phyloP scores from a whole-genome alignment of 2,113 vertebrate species.

The Channa argus region DNA sequence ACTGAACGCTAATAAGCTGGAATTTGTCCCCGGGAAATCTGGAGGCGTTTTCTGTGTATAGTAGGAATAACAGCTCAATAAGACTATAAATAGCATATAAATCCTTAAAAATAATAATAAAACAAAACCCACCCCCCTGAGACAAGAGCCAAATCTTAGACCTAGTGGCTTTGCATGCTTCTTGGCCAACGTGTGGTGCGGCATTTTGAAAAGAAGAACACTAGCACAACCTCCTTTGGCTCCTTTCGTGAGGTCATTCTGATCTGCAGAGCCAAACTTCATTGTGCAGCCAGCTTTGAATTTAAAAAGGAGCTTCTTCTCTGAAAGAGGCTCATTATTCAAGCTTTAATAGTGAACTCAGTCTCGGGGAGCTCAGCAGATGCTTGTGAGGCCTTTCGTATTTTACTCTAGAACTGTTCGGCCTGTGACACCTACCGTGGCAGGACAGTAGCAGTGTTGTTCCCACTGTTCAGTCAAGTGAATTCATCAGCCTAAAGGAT shows the following conservation, averaged over 20 bases:
- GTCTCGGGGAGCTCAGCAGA: constrained; percentile 27
- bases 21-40: too few relatives aligned
- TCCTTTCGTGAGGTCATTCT: constrained; percentile 13
- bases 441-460: constrained; percentile 35
- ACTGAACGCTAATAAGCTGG: too few relatives aligned
- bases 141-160: constrained; percentile 9
- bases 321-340: constrained; percentile 35
- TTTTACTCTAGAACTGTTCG: constrained; percentile 29
- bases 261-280: constrained; percentile 25
- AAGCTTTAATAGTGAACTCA: constrained; percentile 23
- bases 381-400: constrained; percentile 32
- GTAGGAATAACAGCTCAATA: constrained; percentile 13
- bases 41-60: constrained; percentile 12
- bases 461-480: constrained; percentile 15
- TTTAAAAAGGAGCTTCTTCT: constrained; percentile 25
- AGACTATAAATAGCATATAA: constrained; percentile 37
- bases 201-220: constrained; percentile 25
- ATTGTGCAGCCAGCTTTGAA: constrained; percentile 35
- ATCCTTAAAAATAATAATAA: constrained; percentile 14
- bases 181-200: constrained; percentile 21
- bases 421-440: constrained; percentile 19
- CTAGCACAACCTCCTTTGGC: constrained; percentile 32
- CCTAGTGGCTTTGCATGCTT: constrained; percentile 43
- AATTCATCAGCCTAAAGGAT: constrained; percentile 33
- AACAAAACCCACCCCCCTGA: not conserved